Evolutionary conservation across 2,113 vertebrate species (phyloP), one percentile per base, ranked within the genome.

Genomic region (Ammospiza nelsoni): DNA sequence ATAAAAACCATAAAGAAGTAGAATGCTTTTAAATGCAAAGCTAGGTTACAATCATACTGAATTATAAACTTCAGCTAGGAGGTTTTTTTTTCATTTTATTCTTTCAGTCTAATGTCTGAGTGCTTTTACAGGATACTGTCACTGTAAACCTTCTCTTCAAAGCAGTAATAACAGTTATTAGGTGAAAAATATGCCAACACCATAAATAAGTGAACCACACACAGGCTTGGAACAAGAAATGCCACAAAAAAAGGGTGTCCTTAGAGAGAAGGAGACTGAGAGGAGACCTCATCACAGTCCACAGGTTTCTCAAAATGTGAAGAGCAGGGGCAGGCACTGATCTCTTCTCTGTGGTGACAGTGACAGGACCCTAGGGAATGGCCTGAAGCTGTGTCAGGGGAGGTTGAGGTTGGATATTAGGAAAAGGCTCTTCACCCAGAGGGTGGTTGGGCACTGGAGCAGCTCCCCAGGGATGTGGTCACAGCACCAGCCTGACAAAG

Each of bases 321-420:
- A 27, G 9, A 69, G 41, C 18, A 63, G 22, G 17, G 31, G 7
- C 57, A 49, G 55, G 31, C 49, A 71, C 41, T 22, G 25, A 43
- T 43, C 25, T 55, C 39, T 28, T 6, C 39, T 55, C 25, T 43
- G 2, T 28, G 9, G 8, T 49, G 9, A 12, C 15, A 15, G 13
- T 1, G 55, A 28, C 4, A 43, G 54, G 5, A 43, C 54, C 0
- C 1, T 1, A 43, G 2, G 37, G 35, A 48, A 44, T 44, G 31
- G 20, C 0, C 67, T 62, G 25, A 25, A 44, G 8, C 0, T 52
- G 37, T 29, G 20, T 20, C 20, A 83, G 55, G 2, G 19, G 0
- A 57, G 49, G 57, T 49, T 19, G 23, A 49, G 2, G 25, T 1
- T 49, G 21, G 29, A 9, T 69, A 41, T 63, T 1, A 49, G 17